These are phyloP conservation scores for Eledone cirrhosa DNA, from an alignment of 2,888 invertebrate genomes.

Conservation along the genomic window DNA sequence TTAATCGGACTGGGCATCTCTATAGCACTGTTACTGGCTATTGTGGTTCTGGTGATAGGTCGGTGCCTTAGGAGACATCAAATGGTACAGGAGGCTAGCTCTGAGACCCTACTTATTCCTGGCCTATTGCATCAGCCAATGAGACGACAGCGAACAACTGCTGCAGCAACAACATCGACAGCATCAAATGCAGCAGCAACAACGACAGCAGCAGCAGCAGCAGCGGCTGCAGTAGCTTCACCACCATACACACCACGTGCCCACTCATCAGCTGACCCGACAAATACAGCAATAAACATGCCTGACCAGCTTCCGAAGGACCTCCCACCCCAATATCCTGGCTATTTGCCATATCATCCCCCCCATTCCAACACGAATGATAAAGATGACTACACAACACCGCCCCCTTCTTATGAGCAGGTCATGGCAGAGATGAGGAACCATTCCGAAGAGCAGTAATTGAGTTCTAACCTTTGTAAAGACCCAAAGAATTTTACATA, in stretches of 20 bases:
- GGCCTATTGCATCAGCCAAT: too few relatives aligned
- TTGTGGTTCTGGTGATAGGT: not conserved
- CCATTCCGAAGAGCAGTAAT: not conserved
- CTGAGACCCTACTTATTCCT: not conserved
- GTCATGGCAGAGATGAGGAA: conserved; percentile 2
- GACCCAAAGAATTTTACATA: too few relatives aligned
- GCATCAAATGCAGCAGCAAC: not conserved
- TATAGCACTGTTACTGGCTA: not conserved
- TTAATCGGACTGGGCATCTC: not conserved
- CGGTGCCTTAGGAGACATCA: not conserved
- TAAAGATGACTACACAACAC: not conserved
- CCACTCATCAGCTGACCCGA: too few relatives aligned
- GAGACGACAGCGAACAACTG: not conserved
- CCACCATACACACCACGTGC: not conserved
- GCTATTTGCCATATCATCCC: not conserved
- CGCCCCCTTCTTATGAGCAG: conserved; percentile 11
- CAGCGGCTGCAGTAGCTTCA: not conserved
- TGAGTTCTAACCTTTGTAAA: too few relatives aligned
- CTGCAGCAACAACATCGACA: not conserved
- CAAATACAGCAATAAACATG: not conserved
- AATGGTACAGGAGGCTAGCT: not conserved
- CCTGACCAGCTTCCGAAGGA: not conserved
- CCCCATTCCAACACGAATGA: not conserved
- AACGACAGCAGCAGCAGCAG: not conserved
- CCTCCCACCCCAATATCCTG: not conserved